These are phyloP conservation scores for Drosophila arizonae DNA, from an alignment of 1,140 invertebrate species.

Conservation along the genomic window DNA sequence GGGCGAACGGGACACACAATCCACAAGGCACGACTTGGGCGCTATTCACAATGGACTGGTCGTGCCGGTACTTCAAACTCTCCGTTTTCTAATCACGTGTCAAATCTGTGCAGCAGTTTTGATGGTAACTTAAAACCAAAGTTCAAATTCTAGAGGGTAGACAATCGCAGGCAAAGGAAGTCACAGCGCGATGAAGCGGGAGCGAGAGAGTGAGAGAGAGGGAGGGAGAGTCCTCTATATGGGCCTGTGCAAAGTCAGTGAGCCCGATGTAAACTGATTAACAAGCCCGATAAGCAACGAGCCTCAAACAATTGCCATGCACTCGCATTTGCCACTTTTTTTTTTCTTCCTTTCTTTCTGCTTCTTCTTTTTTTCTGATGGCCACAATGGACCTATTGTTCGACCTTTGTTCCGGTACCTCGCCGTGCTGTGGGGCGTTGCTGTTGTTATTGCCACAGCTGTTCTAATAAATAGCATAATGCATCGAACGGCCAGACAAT, in stretches of 20 bases:
- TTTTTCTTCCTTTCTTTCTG: neutral
- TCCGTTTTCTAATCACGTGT: too few species aligned
- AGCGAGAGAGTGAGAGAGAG: slow-evolving; percentile 2
- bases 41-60: too few species aligned
- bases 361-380: neutral
- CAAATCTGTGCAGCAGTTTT: too few species aligned
- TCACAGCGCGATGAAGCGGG: neutral
- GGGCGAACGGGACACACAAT: too few species aligned
- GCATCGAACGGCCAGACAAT: slow-evolving; percentile 29
- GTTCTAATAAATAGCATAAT: slow-evolving; percentile 55
- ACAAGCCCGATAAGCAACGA: slow-evolving; percentile 71
- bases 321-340: slow-evolving; percentile 65
- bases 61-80: too few species aligned
- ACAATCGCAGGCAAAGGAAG: too few species aligned
- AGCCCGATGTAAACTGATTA: slow-evolving; percentile 70
- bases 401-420: slow-evolving; percentile 14
- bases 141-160: too few species aligned
- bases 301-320: slow-evolving; percentile 51
- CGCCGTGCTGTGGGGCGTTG: neutral
- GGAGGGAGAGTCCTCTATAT: neutral
- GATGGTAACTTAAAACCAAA: too few species aligned
- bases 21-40: too few species aligned
- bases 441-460: slow-evolving; percentile 63
- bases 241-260: slow-evolving; percentile 49
- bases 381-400: slow-evolving; percentile 34